A percentile compares a stretch with the other conserved stretches of the same genome.
Conservation (phyloP, 2,113 vertebrate genomes). For the Brachypodius melanocephalos region DNA sequence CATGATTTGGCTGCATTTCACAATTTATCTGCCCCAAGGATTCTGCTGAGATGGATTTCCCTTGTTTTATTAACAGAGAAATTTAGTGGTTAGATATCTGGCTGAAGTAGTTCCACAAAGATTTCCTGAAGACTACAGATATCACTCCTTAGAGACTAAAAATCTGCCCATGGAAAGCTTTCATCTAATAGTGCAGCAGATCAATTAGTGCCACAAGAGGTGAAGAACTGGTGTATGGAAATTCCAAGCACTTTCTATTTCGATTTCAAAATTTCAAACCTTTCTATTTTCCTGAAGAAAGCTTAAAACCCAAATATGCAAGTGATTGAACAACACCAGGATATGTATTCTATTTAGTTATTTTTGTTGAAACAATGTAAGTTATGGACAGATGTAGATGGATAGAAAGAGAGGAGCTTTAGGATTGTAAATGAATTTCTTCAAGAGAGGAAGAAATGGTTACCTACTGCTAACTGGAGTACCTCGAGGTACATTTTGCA, state of each 20-base stretch:
- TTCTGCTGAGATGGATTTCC: not conserved
- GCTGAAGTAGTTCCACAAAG: not conserved
- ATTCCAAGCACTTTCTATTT: not conserved
- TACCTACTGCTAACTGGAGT: not conserved
- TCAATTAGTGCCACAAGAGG: not conserved
- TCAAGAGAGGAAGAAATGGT: not conserved
- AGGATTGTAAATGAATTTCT: not conserved
- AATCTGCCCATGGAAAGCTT: not conserved
- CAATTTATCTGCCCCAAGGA: not conserved
- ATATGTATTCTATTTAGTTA: not conserved
- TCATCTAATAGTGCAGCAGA: not conserved
- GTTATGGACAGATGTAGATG: not conserved
- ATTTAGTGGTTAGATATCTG: not conserved
- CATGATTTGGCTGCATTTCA: not conserved
- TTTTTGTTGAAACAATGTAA: not conserved
- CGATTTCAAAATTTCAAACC: not conserved
- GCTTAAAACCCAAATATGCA: not conserved
- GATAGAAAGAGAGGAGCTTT: not conserved
- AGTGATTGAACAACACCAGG: not conserved
- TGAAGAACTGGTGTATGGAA: not conserved
- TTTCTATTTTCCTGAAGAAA: not conserved
- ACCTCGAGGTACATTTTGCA: not conserved
- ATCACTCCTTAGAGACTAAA: not conserved
- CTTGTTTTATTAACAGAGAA: not conserved
- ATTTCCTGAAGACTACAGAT: not conserved